Evolutionary conservation across 2,888 invertebrate species (phyloP).

Genomic region (Caenorhabditis plicata): DNA sequence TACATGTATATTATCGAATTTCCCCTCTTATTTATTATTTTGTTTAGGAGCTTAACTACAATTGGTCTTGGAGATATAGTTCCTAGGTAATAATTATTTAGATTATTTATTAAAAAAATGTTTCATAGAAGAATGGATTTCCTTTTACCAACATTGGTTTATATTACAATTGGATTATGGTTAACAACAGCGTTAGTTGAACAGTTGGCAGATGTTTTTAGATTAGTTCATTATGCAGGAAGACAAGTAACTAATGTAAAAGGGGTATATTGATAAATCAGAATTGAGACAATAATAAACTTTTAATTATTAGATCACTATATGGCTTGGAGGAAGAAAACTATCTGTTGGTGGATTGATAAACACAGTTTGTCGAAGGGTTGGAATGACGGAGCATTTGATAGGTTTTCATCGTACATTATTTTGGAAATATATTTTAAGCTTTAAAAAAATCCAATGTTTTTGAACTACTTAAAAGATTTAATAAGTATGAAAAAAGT

Average conservation of each 20-base stretch:
- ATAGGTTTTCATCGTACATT: slow-evolving; percentile 18
- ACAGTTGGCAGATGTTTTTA: slow-evolving; percentile 61
- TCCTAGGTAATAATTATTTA: slow-evolving; percentile 29
- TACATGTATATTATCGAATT: slow-evolving; percentile 49
- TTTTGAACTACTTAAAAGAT: no score
- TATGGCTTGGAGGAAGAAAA: slow-evolving; percentile 60
- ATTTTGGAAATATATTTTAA: no score
- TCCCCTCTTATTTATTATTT: no score
- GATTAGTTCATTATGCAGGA: slow-evolving; percentile 62
- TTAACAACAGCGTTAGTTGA: slow-evolving; percentile 62
- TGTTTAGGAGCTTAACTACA: slow-evolving; percentile 55
- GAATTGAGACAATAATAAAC: background rate
- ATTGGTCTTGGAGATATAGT: slow-evolving; percentile 63
- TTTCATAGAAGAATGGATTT: slow-evolving; percentile 57
- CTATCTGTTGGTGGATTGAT: slow-evolving; percentile 58
- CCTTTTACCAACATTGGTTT: slow-evolving; percentile 56
- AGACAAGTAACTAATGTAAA: slow-evolving; percentile 61
- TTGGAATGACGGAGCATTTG: slow-evolving; percentile 61
- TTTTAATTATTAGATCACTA: slow-evolving; percentile 48
- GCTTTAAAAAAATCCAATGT: no score
- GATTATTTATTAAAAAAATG: background rate
- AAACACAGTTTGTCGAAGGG: slow-evolving; percentile 60
- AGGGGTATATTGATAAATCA: slow-evolving; percentile 45
- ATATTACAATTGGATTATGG: slow-evolving; percentile 62
- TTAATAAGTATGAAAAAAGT: no score